Conservation (phyloP, 2,888 invertebrate species). For the Trachelus stipa region DNA sequence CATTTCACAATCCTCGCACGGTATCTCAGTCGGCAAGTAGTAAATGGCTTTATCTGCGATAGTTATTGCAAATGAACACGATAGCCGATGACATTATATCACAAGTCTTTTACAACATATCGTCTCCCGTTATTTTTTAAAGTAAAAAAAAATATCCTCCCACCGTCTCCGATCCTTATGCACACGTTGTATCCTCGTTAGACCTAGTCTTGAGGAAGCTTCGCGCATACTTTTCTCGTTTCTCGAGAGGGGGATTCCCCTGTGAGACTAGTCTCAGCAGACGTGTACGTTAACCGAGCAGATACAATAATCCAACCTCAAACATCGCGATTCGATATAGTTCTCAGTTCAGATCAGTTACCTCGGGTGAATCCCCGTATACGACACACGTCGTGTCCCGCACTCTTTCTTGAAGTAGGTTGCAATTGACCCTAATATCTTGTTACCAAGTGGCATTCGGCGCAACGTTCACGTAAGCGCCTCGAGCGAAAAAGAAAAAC, state of each 20-base stretch:
- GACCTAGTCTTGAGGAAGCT: background rate
- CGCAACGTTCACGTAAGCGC: background rate
- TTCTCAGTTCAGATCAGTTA: background rate
- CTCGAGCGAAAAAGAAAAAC: constrained; percentile 8
- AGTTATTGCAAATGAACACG: too few relatives aligned
- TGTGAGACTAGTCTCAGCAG: background rate
- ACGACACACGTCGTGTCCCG: background rate
- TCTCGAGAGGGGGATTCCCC: background rate
- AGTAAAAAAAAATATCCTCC: background rate
- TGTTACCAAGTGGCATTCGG: constrained; percentile 5
- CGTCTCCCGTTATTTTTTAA: background rate
- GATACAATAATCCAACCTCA: background rate
- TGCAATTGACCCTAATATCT: constrained; percentile 7
- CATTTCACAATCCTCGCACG: too few relatives aligned
- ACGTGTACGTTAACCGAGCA: background rate
- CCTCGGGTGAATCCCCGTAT: background rate
- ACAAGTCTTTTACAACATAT: background rate
- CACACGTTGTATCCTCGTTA: background rate
- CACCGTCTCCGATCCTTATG: background rate
- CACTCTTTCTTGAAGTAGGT: background rate
- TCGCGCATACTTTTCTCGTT: background rate
- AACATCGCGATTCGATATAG: background rate
- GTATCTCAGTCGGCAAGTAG: too few relatives aligned
- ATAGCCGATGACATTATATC: background rate
- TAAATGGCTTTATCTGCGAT: too few relatives aligned